phyloP scores from a whole-genome alignment of 2,113 vertebrate genomes.

The Herpailurus yagouaroundi region DNA sequence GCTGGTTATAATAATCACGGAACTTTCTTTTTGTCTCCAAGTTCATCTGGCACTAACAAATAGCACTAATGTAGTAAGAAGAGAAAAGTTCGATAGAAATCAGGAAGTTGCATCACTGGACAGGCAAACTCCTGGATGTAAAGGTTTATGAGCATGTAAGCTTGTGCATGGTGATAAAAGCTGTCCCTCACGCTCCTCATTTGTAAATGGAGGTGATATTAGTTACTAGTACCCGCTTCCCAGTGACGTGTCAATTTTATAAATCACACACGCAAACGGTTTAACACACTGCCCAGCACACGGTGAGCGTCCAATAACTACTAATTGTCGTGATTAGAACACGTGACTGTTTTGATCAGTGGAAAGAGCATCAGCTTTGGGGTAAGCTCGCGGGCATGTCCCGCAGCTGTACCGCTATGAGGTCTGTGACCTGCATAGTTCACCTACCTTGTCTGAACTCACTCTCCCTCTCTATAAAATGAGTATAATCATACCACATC shows the following conservation, averaged over 20 bases:
- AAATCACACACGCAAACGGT: background rate
- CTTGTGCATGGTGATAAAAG: background rate
- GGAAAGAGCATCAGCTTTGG: background rate
- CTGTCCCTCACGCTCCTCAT: background rate
- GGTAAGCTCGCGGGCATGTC: rapidly evolving
- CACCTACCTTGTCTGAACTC: background rate
- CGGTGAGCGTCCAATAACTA: background rate
- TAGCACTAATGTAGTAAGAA: background rate
- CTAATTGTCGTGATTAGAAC: background rate
- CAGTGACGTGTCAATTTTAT: background rate
- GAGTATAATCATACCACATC: too few species aligned
- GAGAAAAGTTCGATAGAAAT: conserved; percentile 7
- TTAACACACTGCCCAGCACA: background rate
- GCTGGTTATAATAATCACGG: background rate
- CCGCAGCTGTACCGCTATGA: background rate
- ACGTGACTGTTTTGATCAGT: background rate
- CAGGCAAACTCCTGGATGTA: background rate
- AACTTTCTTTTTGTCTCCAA: background rate
- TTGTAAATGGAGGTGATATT: background rate
- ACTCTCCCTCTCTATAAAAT: background rate
- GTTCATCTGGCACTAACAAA: background rate
- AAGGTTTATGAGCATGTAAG: background rate
- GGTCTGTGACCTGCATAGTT: background rate
- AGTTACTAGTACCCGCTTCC: background rate
- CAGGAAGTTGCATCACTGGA: background rate